Conservation (phyloP, 2,113 vertebrate species). For the Prionailurus bengalensis region DNA sequence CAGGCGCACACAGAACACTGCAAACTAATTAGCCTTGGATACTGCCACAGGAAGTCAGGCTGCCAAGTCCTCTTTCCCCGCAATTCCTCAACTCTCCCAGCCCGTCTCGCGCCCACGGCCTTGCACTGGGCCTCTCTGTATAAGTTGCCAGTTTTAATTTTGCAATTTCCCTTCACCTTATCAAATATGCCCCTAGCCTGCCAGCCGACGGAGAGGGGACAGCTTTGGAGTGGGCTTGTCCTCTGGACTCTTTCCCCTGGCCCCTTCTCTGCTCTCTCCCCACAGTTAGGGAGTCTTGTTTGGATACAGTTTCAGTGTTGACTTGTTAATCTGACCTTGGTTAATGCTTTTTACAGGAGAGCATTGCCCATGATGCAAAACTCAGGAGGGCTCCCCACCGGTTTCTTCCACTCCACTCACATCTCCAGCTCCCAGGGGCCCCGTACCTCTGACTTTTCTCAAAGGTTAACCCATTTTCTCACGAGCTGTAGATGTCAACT, state of each 20-base stretch:
- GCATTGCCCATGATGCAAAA: constrained; percentile 81
- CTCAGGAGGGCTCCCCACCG: constrained; percentile 69
- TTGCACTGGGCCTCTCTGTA: constrained; percentile 89
- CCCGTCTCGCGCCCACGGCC: constrained; percentile 88
- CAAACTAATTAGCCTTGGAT: constrained; percentile 93
- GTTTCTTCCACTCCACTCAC: not conserved
- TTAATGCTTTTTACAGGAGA: constrained; percentile 87
- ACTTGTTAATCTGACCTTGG: constrained; percentile 90
- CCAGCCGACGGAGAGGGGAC: constrained; percentile 58
- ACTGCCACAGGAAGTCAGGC: constrained; percentile 92
- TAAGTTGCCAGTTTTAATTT: constrained; percentile 94
- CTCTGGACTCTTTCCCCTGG: constrained; percentile 81
- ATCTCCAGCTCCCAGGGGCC: not conserved
- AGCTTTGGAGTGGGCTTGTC: constrained; percentile 84
- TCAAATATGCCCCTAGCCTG: constrained; percentile 85
- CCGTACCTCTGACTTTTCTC: constrained; percentile 12
- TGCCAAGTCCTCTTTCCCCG: constrained; percentile 94
- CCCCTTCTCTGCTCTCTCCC: constrained; percentile 80
- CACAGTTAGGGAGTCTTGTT: constrained; percentile 84
- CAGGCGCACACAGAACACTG: constrained; percentile 90
- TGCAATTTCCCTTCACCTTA: constrained; percentile 91
- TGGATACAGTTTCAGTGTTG: constrained; percentile 87
- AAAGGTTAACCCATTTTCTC: constrained; percentile 47
- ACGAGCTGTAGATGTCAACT: not conserved
- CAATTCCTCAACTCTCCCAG: constrained; percentile 91